A percentile compares a stretch with the other conserved stretches of the same genome.
phyloP scores from a whole-genome alignment of 2,797 vertebrate genomes.

The Sebastes goodei region DNA sequence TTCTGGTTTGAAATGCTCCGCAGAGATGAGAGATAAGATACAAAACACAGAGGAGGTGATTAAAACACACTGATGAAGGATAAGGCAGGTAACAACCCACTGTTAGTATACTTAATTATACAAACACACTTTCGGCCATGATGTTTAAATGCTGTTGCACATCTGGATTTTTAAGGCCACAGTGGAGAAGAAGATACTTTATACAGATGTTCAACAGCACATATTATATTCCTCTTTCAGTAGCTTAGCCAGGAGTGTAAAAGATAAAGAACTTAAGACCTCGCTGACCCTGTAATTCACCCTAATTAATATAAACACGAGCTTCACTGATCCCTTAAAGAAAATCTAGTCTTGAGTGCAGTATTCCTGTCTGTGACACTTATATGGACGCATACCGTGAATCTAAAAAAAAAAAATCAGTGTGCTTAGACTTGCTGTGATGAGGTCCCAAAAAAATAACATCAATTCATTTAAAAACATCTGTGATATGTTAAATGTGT shows the following conservation, averaged over 20 bases:
- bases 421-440: not conserved
- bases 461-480: constrained; percentile 21
- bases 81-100: not conserved
- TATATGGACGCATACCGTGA: not conserved
- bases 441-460: not conserved
- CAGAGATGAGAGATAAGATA: too few species aligned
- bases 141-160: not conserved
- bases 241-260: not conserved
- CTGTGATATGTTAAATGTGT: not conserved
- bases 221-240: not conserved
- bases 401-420: not conserved
- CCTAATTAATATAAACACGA: not conserved
- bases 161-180: not conserved
- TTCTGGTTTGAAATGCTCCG: not conserved
- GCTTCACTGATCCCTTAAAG: not conserved
- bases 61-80: not conserved
- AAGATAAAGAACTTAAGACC: not conserved
- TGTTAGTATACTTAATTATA: not conserved
- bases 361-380: not conserved
- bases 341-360: not conserved
- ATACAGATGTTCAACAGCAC: not conserved
- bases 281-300: not conserved
- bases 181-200: not conserved
- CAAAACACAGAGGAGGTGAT: not conserved
- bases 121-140: not conserved